A percentile compares a stretch with the other conserved stretches of the same genome.
Conservation (phyloP, 2,113 vertebrate species). For the Coptodon bakossiorum region DNA sequence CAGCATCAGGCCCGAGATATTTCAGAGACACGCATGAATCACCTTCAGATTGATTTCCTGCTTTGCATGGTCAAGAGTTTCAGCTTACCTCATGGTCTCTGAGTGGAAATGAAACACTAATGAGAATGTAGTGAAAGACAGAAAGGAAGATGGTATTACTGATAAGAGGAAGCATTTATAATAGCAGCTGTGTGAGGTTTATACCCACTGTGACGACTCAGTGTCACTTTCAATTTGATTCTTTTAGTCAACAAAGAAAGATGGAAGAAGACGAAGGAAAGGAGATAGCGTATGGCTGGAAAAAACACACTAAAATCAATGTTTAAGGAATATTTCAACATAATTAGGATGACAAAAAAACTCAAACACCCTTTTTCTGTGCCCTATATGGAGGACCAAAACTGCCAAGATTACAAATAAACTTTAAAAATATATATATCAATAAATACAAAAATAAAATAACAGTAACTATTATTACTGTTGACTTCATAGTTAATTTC, state of each 20-base stretch:
- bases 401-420: neutral
- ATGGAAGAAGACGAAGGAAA: neutral
- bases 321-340: neutral
- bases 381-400: accelerated
- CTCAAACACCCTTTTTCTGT: neutral
- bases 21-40: neutral
- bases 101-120: neutral
- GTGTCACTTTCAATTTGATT: neutral
- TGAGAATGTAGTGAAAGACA: neutral
- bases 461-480: neutral
- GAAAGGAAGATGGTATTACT: neutral
- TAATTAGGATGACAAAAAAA: neutral
- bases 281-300: neutral
- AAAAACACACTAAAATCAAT: neutral
- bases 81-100: neutral
- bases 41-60: neutral
- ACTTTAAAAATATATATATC: neutral
- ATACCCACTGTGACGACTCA: neutral
- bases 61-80: neutral
- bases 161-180: neutral
- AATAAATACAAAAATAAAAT: neutral
- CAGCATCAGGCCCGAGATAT: neutral
- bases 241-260: neutral
- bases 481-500: neutral
- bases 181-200: neutral